Evolutionary conservation across 2,888 invertebrate species (phyloP).

Genomic region (Pediacus dermestoides): DNA sequence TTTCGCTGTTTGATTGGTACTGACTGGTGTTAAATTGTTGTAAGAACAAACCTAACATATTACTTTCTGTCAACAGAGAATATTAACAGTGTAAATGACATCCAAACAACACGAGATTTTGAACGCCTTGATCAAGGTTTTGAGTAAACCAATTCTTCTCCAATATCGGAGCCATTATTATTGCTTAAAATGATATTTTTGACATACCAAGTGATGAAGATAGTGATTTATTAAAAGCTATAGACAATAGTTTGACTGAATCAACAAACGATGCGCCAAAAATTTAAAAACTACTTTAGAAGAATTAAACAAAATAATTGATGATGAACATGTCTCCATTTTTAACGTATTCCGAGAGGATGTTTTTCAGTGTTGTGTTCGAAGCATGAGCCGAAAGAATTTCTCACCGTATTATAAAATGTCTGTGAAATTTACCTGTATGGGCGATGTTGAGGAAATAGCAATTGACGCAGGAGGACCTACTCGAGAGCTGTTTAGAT

Average conservation of each 20-base stretch:
- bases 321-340: constrained; percentile 6
- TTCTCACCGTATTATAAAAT: constrained; percentile 20
- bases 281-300: not conserved
- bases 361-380: constrained; percentile 22
- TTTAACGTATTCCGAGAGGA: constrained; percentile 20
- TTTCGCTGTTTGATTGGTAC: no score
- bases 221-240: not conserved
- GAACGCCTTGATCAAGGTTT: not conserved
- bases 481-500: constrained; percentile 23
- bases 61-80: no score
- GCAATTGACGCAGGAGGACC: constrained; percentile 27
- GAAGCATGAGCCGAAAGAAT: constrained; percentile 16
- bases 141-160: not conserved
- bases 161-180: not conserved
- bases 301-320: constrained; percentile 11
- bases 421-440: constrained; percentile 22
- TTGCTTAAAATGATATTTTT: not conserved
- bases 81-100: no score
- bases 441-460: constrained; percentile 19
- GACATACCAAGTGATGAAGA: not conserved
- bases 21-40: no score
- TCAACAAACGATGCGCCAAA: no score
- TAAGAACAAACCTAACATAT: no score
- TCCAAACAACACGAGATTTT: no score
- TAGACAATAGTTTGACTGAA: not conserved